Evolutionary conservation across 1,140 invertebrate genomes (phyloP).

Genomic region (Nilaparvata lugens): DNA sequence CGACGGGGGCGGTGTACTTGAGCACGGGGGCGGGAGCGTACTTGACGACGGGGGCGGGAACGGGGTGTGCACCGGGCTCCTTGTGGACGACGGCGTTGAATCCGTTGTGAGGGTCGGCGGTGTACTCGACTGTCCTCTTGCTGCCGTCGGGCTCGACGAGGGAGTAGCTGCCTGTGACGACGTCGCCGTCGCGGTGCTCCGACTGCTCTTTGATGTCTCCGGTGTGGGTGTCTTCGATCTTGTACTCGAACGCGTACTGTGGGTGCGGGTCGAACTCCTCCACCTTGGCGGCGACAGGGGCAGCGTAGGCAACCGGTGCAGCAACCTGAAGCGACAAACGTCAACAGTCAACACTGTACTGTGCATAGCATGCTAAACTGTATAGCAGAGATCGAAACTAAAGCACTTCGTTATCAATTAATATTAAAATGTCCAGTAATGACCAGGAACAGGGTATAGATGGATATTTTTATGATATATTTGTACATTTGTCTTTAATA

Average conservation of each 20-base stretch:
- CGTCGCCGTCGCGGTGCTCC: constrained; percentile 30
- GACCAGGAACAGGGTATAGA: too few species aligned
- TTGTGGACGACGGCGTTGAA: constrained; percentile 35
- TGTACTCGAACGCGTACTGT: constrained; percentile 36
- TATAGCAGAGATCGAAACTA: too few species aligned
- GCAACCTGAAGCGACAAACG: too few species aligned
- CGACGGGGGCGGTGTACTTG: neutral
- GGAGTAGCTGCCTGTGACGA: constrained; percentile 36
- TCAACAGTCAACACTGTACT: too few species aligned
- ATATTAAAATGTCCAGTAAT: too few species aligned
- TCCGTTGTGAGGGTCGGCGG: constrained; percentile 35
- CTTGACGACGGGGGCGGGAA: neutral
- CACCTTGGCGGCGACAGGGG: neutral
- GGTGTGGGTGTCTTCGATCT: constrained; percentile 19
- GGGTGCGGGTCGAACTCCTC: constrained; percentile 28
- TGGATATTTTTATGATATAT: too few species aligned
- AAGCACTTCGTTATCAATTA: too few species aligned
- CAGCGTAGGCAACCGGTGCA: neutral
- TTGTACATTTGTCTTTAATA: too few species aligned
- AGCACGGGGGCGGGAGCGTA: neutral
- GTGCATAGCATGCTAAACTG: too few species aligned
- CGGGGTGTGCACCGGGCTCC: constrained; percentile 4
- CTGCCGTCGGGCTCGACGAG: constrained; percentile 38
- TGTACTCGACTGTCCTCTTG: constrained; percentile 37
- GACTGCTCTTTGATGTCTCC: constrained; percentile 22